A percentile compares a stretch with the other conserved stretches of the same genome.
Conservation (phyloP, 2,797 vertebrate species). For the Enteromius paludinosus region DNA sequence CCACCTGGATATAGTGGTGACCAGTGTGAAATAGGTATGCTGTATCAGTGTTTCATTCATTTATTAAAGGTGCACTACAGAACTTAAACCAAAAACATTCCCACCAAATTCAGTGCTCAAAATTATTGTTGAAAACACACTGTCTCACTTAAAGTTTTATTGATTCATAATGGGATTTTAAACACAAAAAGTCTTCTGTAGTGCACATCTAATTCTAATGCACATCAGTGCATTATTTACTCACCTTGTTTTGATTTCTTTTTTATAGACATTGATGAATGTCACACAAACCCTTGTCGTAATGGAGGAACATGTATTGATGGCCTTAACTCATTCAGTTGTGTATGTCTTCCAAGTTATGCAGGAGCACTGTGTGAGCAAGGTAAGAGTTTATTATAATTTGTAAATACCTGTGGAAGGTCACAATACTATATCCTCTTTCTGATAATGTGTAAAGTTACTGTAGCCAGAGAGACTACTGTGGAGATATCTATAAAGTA, state of each 20-base stretch:
- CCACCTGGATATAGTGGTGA: slow-evolving; percentile 89
- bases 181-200: background rate
- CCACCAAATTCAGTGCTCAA: background rate
- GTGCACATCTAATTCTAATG: background rate
- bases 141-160: background rate
- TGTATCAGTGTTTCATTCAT: background rate
- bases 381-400: slow-evolving; percentile 78
- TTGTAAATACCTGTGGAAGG: background rate
- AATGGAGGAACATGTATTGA: slow-evolving; percentile 96
- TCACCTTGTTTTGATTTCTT: background rate
- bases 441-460: background rate
- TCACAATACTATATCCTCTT: background rate
- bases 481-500: background rate
- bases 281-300: slow-evolving; percentile 92
- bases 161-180: background rate
- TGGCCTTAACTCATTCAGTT: slow-evolving; percentile 85
- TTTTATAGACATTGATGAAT: slow-evolving; percentile 90
- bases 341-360: slow-evolving; percentile 94
- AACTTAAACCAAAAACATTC: background rate
- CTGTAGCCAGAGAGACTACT: background rate
- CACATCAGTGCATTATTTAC: background rate
- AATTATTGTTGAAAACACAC: background rate
- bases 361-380: slow-evolving; percentile 89
- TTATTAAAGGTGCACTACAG: slow-evolving; percentile 11
- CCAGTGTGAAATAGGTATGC: slow-evolving; percentile 89